A percentile compares a stretch with the other conserved stretches of the same genome.
These are phyloP conservation scores for Drosophila macrothrix DNA, from an alignment of 2,888 invertebrate species.

Conservation along the genomic window DNA sequence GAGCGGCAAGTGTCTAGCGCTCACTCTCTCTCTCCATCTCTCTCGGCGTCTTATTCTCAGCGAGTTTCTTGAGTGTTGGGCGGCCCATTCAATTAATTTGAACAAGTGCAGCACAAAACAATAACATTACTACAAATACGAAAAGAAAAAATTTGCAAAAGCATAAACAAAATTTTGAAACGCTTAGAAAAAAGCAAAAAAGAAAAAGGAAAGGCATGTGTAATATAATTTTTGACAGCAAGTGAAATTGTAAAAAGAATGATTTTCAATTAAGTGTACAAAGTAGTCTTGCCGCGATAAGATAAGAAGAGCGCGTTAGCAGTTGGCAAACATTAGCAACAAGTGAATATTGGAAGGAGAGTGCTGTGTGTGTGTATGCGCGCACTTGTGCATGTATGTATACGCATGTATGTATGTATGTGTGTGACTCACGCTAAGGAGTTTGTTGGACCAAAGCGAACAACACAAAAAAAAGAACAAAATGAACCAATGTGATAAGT, in stretches of 20 bases:
- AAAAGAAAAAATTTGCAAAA: constrained; percentile 16
- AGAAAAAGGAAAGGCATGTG: constrained; percentile 41
- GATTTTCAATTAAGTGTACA: constrained; percentile 76
- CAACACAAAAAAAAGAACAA: constrained; percentile 26
- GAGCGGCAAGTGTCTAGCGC: constrained; percentile 51
- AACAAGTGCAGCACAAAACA: constrained; percentile 75
- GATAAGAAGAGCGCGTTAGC: constrained; percentile 61
- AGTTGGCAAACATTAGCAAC: constrained; percentile 70
- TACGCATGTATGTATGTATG: constrained; percentile 6
- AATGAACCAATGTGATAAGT: constrained; percentile 1
- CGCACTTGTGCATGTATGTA: background rate
- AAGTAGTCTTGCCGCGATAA: constrained; percentile 62
- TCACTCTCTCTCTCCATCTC: constrained; percentile 17
- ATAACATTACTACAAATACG: constrained; percentile 63
- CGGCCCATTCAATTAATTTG: constrained; percentile 72
- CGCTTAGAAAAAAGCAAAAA: constrained; percentile 11
- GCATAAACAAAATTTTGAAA: constrained; percentile 43
- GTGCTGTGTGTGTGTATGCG: constrained; percentile 6
- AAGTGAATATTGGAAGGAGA: constrained; percentile 55
- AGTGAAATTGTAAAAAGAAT: constrained; percentile 67
- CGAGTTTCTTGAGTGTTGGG: constrained; percentile 41
- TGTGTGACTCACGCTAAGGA: constrained; percentile 41
- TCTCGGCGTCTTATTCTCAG: constrained; percentile 28
- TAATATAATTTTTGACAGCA: constrained; percentile 51
- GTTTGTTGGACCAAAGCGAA: constrained; percentile 51